Evolutionary conservation across 1,140 invertebrate species (phyloP).

Genomic region (Eueides isabella): DNA sequence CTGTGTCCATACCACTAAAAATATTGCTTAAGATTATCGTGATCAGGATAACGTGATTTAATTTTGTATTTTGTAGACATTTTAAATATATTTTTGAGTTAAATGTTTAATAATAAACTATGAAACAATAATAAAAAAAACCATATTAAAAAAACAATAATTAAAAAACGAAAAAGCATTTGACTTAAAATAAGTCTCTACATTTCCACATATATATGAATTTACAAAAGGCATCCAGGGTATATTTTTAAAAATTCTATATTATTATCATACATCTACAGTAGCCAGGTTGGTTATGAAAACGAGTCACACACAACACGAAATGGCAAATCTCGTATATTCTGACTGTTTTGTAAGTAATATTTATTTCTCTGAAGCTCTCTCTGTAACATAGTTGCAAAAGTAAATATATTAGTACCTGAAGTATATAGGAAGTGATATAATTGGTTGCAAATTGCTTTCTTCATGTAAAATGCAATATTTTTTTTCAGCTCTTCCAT

Average conservation of each 20-base stretch:
- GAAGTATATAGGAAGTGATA: neutral
- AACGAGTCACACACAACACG: constrained; percentile 9
- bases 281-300: neutral
- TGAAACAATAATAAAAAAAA: neutral
- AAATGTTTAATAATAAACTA: neutral
- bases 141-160: neutral
- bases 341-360: constrained; percentile 13
- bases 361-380: constrained; percentile 9
- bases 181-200: neutral
- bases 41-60: no score
- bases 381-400: neutral
- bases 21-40: no score
- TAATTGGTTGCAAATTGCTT: neutral
- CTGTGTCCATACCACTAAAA: no score
- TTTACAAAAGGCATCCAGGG: neutral
- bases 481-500: no score
- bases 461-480: no score
- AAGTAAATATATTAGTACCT: no score
- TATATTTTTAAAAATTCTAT: neutral
- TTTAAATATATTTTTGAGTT: no score
- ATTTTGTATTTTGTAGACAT: no score
- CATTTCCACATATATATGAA: neutral
- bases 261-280: constrained; percentile 3
- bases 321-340: constrained; percentile 12
- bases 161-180: neutral